These are phyloP conservation scores for Drosophila pseudotalamancana DNA, from an alignment of 2,888 invertebrate genomes.

Conservation along the genomic window DNA sequence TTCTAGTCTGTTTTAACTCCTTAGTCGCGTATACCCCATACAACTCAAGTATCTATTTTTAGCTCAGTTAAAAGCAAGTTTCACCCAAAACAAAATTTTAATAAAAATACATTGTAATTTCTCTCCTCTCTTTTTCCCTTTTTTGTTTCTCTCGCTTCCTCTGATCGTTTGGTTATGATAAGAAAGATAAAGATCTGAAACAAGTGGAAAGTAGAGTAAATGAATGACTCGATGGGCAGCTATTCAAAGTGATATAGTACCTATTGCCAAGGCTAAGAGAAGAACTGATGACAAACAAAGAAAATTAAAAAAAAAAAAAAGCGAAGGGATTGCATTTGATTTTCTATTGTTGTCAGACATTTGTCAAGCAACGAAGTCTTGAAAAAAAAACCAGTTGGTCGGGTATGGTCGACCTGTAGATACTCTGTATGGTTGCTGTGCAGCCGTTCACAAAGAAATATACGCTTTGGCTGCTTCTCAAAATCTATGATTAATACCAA, in stretches of 20 bases:
- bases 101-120: slow-evolving; percentile 11
- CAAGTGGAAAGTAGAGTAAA: slow-evolving; percentile 14
- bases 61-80: slow-evolving; percentile 15
- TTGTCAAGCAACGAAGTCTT: too few relatives aligned
- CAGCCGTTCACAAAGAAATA: too few relatives aligned
- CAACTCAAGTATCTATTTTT: neutral
- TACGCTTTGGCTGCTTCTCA: too few relatives aligned
- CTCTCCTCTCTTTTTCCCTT: neutral
- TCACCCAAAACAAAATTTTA: slow-evolving; percentile 7
- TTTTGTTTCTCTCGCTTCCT: neutral
- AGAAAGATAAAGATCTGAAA: slow-evolving; percentile 28
- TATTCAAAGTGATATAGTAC: neutral
- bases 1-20: neutral
- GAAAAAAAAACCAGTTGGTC: too few relatives aligned
- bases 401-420: too few relatives aligned
- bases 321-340: neutral
- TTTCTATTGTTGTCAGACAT: neutral
- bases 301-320: neutral
- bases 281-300: neutral
- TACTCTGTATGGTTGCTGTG: too few relatives aligned
- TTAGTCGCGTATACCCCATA: slow-evolving; percentile 5
- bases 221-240: too few relatives aligned
- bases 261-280: slow-evolving; percentile 9
- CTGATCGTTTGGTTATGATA: slow-evolving; percentile 12
- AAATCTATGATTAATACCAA: too few relatives aligned